Percentiles rank a stretch among this genome's conserved stretches.
These are phyloP conservation scores for Alosa alosa DNA, from an alignment of 2,113 vertebrate genomes.

Conservation along the genomic window DNA sequence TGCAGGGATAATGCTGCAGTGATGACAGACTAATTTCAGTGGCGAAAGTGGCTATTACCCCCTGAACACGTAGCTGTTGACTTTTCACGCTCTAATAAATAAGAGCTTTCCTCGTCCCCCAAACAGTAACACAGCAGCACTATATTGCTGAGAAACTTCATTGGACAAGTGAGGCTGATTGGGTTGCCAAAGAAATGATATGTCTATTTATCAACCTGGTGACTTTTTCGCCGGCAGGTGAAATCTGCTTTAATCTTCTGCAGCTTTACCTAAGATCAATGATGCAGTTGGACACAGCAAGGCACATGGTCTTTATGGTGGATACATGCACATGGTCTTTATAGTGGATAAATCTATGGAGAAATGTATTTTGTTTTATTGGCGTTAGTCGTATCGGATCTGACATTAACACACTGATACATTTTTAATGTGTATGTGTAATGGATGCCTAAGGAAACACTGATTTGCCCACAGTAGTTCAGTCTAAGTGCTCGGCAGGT, in stretches of 20 bases:
- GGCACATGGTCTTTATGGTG: background rate
- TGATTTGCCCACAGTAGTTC: background rate
- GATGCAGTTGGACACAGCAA: background rate
- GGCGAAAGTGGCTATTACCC: constrained; percentile 67
- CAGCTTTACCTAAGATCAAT: constrained; percentile 11
- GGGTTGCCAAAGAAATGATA: constrained; percentile 49
- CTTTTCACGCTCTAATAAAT: constrained; percentile 67
- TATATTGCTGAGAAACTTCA: constrained; percentile 38
- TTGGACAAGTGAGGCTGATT: constrained; percentile 43
- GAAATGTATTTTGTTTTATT: background rate
- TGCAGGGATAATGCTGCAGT: constrained; percentile 22
- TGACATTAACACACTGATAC: background rate
- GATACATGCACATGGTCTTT: background rate
- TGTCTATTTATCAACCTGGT: constrained; percentile 56
- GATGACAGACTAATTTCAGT: constrained; percentile 65
- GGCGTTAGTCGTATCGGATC: background rate
- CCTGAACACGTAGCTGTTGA: constrained; percentile 51
- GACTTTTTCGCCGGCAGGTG: background rate
- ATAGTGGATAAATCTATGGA: background rate
- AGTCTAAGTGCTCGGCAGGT: background rate
- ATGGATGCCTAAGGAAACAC: background rate
- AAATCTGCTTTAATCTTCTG: background rate
- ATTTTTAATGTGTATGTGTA: background rate
- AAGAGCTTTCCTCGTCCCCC: constrained; percentile 54
- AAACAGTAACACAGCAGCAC: constrained; percentile 58